Evolutionary conservation across 2,888 invertebrate genomes (phyloP).

Genomic region (Dasypogon diadema): DNA sequence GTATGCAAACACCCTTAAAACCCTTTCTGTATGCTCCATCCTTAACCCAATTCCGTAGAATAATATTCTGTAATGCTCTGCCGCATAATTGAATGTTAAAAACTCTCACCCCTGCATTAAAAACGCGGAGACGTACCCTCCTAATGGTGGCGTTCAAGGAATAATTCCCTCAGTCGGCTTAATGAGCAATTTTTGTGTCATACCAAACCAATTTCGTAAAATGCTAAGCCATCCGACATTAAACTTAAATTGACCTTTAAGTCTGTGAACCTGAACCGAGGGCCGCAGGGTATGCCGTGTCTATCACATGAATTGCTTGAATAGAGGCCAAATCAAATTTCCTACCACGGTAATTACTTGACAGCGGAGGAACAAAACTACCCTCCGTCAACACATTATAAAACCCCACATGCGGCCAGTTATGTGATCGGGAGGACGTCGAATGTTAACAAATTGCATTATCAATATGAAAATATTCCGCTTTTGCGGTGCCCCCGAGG

Average conservation of each 20-base stretch:
- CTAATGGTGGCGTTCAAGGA: background rate
- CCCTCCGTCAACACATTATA: conserved; percentile 46
- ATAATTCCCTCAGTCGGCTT: conserved; percentile 52
- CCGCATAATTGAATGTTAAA: conserved; percentile 56
- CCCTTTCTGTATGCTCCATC: conserved; percentile 43
- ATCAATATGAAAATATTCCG: conserved; percentile 55
- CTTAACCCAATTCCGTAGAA: conserved; percentile 53
- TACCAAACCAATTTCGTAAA: conserved; percentile 54
- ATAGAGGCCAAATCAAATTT: conserved; percentile 54
- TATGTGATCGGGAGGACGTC: conserved; percentile 46
- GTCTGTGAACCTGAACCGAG: background rate
- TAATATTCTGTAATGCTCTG: conserved; percentile 49
- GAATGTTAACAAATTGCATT: conserved; percentile 56
- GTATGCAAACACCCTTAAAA: background rate
- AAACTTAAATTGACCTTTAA: conserved; percentile 54
- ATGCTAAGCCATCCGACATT: conserved; percentile 47
- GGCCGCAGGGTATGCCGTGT: background rate
- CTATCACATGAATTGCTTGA: conserved; percentile 46
- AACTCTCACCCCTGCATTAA: conserved; percentile 49
- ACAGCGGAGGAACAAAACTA: conserved; percentile 53
- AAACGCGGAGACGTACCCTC: background rate
- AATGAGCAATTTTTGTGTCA: conserved; percentile 56
- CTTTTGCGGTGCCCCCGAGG: conserved; percentile 34
- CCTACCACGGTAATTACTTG: conserved; percentile 55
- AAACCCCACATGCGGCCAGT: conserved; percentile 30